A percentile compares a stretch with the other conserved stretches of the same genome.
phyloP scores from a whole-genome alignment of 2,888 invertebrate species.

The Scotopteryx bipunctaria region DNA sequence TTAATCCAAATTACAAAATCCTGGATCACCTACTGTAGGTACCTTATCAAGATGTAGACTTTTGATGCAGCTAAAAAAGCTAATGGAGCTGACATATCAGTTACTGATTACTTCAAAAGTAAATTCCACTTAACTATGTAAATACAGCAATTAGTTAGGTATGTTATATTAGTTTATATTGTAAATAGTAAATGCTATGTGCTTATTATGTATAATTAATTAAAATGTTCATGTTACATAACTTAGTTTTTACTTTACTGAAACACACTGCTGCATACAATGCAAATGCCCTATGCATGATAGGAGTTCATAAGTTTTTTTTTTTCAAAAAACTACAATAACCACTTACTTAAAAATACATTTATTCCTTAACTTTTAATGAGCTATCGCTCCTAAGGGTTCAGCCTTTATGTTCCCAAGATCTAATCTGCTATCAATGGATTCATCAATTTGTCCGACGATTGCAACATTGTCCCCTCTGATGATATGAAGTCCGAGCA shows the following conservation, averaged over 20 bases:
- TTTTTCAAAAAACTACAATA: background rate
- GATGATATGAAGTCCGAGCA: conserved; percentile 98
- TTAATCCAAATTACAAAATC: too few species aligned
- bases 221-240: conserved; percentile 25
- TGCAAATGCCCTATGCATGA: too few species aligned
- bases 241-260: background rate
- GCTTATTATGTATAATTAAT: conserved; percentile 33
- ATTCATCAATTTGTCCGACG: conserved; percentile 93
- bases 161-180: background rate
- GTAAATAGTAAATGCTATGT: conserved; percentile 14
- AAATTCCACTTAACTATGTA: too few species aligned
- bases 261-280: too few species aligned
- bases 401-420: conserved; percentile 92
- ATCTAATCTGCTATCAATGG: conserved; percentile 91
- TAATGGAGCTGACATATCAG: too few species aligned
- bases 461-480: conserved; percentile 98
- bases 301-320: too few species aligned
- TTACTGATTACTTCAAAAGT: too few species aligned
- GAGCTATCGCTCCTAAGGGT: conserved; percentile 91
- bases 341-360: conserved; percentile 38
- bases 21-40: too few species aligned
- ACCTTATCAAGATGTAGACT: too few species aligned
- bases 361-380: conserved; percentile 77
- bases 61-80: too few species aligned
- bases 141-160: too few species aligned